A percentile compares a stretch with the other conserved stretches of the same genome.
phyloP scores from a whole-genome alignment of 2,888 invertebrate species.

The Alloplasta piceator region DNA sequence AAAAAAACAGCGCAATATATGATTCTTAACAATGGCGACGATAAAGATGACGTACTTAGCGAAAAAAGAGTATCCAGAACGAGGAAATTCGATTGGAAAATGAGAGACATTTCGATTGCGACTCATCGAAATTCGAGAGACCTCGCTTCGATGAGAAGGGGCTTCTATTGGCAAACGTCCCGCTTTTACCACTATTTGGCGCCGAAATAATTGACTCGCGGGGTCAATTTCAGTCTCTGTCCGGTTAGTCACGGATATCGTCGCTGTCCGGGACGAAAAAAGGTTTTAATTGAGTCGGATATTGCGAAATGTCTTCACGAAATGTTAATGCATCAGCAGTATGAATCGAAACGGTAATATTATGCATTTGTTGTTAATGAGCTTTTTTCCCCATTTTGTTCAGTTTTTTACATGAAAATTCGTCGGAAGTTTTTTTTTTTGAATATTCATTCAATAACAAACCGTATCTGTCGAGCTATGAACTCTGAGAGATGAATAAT shows the following conservation, averaged over 20 bases:
- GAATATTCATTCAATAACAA: too few relatives aligned
- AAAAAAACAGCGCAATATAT: slow-evolving; percentile 49
- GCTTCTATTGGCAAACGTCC: slow-evolving; percentile 3
- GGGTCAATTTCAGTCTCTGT: slow-evolving; percentile 27
- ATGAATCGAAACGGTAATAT: too few relatives aligned
- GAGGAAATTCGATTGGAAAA: neutral
- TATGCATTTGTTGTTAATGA: too few relatives aligned
- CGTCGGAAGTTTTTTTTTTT: too few relatives aligned
- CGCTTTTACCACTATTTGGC: slow-evolving; percentile 30
- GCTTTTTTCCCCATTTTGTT: too few relatives aligned
- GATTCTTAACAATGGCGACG: slow-evolving; percentile 43
- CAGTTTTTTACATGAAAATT: too few relatives aligned
- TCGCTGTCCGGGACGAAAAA: neutral
- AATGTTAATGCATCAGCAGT: too few relatives aligned
- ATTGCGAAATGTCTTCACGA: too few relatives aligned
- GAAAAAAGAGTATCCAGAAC: slow-evolving; percentile 2
- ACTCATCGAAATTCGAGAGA: slow-evolving; percentile 7
- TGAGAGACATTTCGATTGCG: slow-evolving; percentile 22
- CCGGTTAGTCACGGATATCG: slow-evolving; percentile 16
- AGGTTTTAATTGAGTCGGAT: too few relatives aligned
- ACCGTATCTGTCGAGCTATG: too few relatives aligned
- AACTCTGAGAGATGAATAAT: too few relatives aligned
- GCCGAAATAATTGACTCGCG: slow-evolving; percentile 35
- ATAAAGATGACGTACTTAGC: slow-evolving; percentile 28
- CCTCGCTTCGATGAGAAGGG: slow-evolving; percentile 12